Evolutionary conservation across 2,888 invertebrate species (phyloP).

Genomic region (Amiota communis): DNA sequence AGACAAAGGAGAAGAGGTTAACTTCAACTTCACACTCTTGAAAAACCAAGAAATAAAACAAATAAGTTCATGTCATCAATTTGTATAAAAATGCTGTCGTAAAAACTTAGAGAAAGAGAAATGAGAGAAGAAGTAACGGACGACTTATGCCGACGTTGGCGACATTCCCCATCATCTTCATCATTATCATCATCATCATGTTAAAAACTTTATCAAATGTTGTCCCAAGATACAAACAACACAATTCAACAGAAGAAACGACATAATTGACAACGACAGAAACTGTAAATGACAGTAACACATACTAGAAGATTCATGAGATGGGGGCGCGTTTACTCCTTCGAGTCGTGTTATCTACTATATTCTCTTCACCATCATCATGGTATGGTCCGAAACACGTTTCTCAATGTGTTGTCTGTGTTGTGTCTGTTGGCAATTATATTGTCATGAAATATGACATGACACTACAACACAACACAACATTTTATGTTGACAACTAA

Average conservation of each 20-base stretch:
- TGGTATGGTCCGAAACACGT: neutral
- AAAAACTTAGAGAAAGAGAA: neutral
- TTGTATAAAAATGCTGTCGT: constrained; percentile 7
- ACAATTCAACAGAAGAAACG: constrained; percentile 6
- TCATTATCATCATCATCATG: neutral
- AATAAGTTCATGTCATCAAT: constrained; percentile 10
- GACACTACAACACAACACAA: neutral
- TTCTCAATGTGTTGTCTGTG: constrained; percentile 6
- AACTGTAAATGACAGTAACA: too few relatives aligned
- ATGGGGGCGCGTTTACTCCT: neutral
- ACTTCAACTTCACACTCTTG: neutral
- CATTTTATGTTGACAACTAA: constrained; percentile 9
- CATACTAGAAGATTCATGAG: too few relatives aligned
- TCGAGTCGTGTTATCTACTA: neutral
- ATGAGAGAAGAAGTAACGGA: neutral
- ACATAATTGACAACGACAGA: neutral
- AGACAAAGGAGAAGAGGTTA: neutral
- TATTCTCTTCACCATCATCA: too few relatives aligned
- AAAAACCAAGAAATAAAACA: neutral
- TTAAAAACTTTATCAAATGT: constrained; percentile 27
- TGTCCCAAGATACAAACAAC: constrained; percentile 16
- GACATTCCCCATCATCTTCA: neutral
- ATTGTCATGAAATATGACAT: constrained; percentile 19
- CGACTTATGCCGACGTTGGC: neutral
- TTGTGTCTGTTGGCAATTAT: constrained; percentile 16